phyloP scores from a whole-genome alignment of 2,113 vertebrate genomes.

The Electrona antarctica region DNA sequence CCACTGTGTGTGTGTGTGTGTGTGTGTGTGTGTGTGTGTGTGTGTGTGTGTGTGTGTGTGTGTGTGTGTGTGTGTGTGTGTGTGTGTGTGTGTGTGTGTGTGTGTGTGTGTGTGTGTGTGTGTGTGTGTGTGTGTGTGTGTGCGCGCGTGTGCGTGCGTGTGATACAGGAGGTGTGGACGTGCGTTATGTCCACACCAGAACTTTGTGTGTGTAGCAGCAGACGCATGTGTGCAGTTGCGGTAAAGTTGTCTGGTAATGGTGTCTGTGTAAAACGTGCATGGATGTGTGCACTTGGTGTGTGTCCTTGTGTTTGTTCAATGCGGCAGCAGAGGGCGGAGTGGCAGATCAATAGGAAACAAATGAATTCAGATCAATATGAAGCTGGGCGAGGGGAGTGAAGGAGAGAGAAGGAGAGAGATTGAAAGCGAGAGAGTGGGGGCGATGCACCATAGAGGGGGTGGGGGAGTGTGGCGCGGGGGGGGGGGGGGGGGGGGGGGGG shows the following conservation, averaged over 20 bases:
- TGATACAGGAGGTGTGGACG: too few species aligned
- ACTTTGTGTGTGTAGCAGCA: too few species aligned
- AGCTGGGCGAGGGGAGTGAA: conserved; percentile 59
- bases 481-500: conserved; percentile 15
- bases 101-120: background rate
- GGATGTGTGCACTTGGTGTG: conserved; percentile 22
- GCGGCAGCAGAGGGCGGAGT: conserved; percentile 79
- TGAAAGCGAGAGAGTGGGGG: conserved; percentile 53
- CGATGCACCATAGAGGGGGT: conserved; percentile 13
- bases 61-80: background rate
- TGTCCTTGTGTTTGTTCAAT: conserved; percentile 78
- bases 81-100: background rate
- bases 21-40: background rate
- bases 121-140: background rate
- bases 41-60: background rate
- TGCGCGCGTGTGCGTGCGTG: conserved; percentile 3
- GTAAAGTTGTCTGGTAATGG: too few species aligned
- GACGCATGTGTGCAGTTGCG: too few species aligned
- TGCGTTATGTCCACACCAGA: too few species aligned
- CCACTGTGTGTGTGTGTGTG: background rate
- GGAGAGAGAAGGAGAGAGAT: conserved; percentile 60
- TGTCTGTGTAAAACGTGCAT: background rate
- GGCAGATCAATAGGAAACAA: conserved; percentile 79
- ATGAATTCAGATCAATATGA: conserved; percentile 80
- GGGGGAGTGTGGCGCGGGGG: conserved; percentile 51